Evolutionary conservation across 2,888 invertebrate genomes (phyloP), one percentile per base, ranked within the genome.

Genomic region (Stegophylla sp.): DNA sequence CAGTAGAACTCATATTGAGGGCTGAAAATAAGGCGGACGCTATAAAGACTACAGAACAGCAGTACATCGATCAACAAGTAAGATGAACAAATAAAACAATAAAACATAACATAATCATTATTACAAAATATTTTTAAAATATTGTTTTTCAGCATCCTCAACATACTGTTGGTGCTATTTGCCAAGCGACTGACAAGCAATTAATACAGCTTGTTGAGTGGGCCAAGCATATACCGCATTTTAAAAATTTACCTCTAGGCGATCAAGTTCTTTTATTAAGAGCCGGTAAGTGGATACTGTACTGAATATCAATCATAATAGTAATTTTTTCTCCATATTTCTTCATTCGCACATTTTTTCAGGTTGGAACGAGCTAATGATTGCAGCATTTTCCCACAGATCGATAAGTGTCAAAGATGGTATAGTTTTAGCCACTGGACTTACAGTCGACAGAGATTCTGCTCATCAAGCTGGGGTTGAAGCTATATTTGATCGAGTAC

Each of bases 181-280:
- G 92, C 85, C 92, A 92, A 86, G 93, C 94, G 83, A 93, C 94
- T 82, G 97, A 97, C 88, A 95, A 95, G 87, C 98, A 98, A 87
- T 90, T 98, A 86, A 92, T 93, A 84, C 95, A 97, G 85, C 89
- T 99, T 87, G 95, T 98, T 77, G 96, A 97, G 86, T 99, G 98
- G 96, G 98, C 98, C 77, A 96, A 97, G 86, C 92, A 94, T 86
- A 94, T 98, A 87, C 98, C 98, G 23, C 97, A 98, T 87, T 99
- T 99, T 87, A 91, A 92, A 20, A 94, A 95, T 85, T 89, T 99
- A 84, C 94, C 95, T 83, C 88, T 95, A 72, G 94, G 95, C 82
- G 98, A 99, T 88, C 98, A 98, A 88, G 93, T 94, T 82, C 88
- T 93, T 85, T 89, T 98, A 82, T 90, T 98, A 83, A 91, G 95